Base-by-base conservation (phyloP, 2,797 vertebrate genomes). In the Myripristis murdjan region DNA sequence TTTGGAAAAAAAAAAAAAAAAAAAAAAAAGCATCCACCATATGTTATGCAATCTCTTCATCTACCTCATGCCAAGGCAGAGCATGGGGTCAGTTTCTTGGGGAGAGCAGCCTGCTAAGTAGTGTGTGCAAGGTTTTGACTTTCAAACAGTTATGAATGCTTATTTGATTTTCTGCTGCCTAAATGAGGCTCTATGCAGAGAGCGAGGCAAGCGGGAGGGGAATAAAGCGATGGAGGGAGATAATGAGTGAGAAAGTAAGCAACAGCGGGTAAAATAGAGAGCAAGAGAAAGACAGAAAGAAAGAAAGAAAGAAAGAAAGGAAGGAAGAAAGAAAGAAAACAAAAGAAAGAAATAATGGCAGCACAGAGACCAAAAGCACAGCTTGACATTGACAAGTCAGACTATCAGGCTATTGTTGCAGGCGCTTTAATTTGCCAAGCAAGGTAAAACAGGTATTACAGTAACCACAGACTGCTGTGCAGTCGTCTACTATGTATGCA, bases 401-500 rank as follows among this genome's bases (percentile, higher is more conserved):
- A 20, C 61, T n/a, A 18, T 47, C 5, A 49, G 41, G 63, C 55
- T 47, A n/a, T 44, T 39, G 11, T 41, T 44, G 5, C 20, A 26
- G 20, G 20, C 8, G 4, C 59, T 68, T 61, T 44, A 63, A 63
- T 51, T 68, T 20, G 20, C 20, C 20, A 20, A 20, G 20, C 49
- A 70, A 22, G 22, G 68, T 10, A 31, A 5, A 39, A 7, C 16
- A 23, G 4, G 39, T 24, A 39, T 64, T 23, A 43, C 5, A 43
- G 12, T 20, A 20, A 16, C 15, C 15, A 44, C 31, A 51, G 33
- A 70, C 1, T 28, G 26, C 26, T 3, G 33, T 47, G 82, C 67
- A 80, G 47, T 65, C 60, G 0, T 1, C n/a, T 15, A 35, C 65
- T 75, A 64, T 82, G 64, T 79, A 46, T 58, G 31, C 52, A n/a